phyloP scores from a whole-genome alignment of 2,797 vertebrate genomes.

The Sebastes variabilis region DNA sequence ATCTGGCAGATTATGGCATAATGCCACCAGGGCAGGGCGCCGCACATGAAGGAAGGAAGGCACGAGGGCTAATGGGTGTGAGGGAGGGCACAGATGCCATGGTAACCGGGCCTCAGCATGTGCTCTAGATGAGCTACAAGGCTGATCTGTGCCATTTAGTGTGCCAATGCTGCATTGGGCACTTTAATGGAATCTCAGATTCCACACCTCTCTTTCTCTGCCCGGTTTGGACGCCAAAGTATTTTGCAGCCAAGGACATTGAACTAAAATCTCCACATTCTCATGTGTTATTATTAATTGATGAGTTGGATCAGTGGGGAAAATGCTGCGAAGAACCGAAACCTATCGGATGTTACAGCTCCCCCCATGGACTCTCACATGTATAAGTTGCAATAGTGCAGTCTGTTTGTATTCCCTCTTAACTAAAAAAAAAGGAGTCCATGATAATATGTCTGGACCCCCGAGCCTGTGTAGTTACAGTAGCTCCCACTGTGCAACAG shows the following conservation, averaged over 20 bases:
- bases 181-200: slow-evolving; percentile 25
- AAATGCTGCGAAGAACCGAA: neutral
- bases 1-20: slow-evolving; percentile 62
- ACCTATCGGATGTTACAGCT: slow-evolving; percentile 6
- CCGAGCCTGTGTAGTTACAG: slow-evolving; percentile 32
- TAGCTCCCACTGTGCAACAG: slow-evolving; percentile 44
- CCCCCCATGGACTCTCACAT: neutral
- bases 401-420: neutral
- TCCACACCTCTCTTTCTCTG: slow-evolving; percentile 11
- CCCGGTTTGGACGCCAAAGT: neutral
- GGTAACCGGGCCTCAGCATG: slow-evolving; percentile 64
- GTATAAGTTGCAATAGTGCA: slow-evolving; percentile 9
- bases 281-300: neutral
- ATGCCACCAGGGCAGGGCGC: slow-evolving; percentile 48
- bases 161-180: slow-evolving; percentile 20
- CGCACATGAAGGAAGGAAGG: slow-evolving; percentile 42
- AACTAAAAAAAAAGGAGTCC: neutral
- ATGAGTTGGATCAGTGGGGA: neutral
- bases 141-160: slow-evolving; percentile 41
- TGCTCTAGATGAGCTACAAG: slow-evolving; percentile 36
- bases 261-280: neutral
- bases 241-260: neutral
- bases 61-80: slow-evolving; percentile 54
- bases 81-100: slow-evolving; percentile 66
- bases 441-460: neutral